These are phyloP conservation scores for Scopus umbretta DNA, from an alignment of 2,113 vertebrate species.

Conservation along the genomic window DNA sequence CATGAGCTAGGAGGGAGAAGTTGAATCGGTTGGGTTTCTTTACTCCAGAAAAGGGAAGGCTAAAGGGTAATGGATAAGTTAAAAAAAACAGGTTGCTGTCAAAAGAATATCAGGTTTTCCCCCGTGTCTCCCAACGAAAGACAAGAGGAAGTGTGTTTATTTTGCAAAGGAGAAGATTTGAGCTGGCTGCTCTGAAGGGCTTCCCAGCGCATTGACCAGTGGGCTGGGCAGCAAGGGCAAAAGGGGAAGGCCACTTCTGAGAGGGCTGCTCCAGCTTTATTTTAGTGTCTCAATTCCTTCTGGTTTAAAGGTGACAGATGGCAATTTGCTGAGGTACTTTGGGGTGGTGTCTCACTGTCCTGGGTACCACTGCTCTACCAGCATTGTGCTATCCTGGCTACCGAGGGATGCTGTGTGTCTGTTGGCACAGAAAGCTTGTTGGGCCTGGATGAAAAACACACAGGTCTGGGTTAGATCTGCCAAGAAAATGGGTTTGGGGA, in stretches of 20 bases:
- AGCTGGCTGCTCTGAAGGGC: not conserved
- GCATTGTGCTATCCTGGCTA: not conserved
- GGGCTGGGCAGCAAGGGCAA: fast-evolving
- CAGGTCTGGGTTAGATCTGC: not conserved
- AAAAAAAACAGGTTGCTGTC: not conserved
- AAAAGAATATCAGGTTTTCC: not conserved
- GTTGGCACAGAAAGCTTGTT: not conserved
- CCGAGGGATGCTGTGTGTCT: not conserved
- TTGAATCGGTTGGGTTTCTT: not conserved
- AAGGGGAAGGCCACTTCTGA: not conserved
- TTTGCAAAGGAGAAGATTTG: not conserved
- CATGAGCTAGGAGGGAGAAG: not conserved
- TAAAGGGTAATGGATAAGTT: not conserved
- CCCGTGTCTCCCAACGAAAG: not conserved
- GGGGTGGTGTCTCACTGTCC: not conserved
- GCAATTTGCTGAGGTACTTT: not conserved
- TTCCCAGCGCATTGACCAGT: not conserved
- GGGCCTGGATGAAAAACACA: not conserved
- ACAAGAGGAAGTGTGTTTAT: not conserved
- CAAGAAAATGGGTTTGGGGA: not conserved
- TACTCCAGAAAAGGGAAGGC: not conserved
- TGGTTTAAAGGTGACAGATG: not conserved
- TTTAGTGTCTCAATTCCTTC: not conserved
- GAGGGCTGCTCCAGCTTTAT: not conserved
- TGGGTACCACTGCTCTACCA: not conserved